A percentile compares a stretch with the other conserved stretches of the same genome.
Evolutionary conservation across 2,797 vertebrate species (phyloP).

Genomic region (Ceyx erithaca): DNA sequence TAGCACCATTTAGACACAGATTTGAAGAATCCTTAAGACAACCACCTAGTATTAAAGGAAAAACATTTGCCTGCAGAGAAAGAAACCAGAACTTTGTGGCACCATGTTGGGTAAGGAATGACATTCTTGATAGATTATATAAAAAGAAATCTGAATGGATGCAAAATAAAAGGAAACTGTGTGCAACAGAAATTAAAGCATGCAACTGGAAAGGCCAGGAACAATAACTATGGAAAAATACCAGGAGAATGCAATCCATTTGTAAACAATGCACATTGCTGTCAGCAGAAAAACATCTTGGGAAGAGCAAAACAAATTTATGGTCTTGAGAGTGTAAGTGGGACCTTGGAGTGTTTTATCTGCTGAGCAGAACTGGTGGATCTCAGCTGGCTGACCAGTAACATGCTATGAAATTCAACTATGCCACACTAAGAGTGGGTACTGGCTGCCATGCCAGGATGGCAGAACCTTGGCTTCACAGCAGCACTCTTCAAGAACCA

Average conservation of each 20-base stretch:
- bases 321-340: not conserved
- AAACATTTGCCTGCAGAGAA: not conserved
- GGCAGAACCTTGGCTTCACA: not conserved
- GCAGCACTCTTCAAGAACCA: not conserved
- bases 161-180: not conserved
- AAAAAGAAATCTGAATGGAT: not conserved
- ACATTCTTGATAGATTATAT: not conserved
- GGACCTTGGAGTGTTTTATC: not conserved
- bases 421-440: not conserved
- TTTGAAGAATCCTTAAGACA: not conserved
- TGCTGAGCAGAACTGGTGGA: not conserved
- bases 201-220: not conserved
- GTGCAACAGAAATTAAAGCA: not conserved
- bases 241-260: not conserved
- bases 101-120: not conserved
- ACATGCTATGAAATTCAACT: not conserved
- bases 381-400: not conserved
- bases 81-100: not conserved
- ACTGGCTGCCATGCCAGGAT: not conserved
- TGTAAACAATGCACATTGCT: not conserved
- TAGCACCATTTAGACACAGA: not conserved
- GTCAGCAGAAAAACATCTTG: not conserved
- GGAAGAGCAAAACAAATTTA: not conserved
- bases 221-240: not conserved
- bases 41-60: not conserved